Evolutionary conservation across 1,140 invertebrate genomes (phyloP), one percentile per base, ranked within the genome.

Genomic region (Psix sp.): DNA sequence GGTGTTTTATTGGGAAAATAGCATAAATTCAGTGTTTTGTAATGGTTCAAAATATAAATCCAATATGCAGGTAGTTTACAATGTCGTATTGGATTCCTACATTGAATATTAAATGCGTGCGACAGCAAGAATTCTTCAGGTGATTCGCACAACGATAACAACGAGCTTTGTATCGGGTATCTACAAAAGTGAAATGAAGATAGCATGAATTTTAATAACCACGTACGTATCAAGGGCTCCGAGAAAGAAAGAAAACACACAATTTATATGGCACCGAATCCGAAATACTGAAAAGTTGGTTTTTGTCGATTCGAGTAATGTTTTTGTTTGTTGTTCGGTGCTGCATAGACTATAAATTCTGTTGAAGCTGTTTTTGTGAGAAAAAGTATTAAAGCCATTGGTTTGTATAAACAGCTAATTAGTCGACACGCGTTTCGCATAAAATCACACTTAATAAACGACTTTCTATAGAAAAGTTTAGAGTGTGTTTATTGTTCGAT

Each of bases 101-200:
- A n/a, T 9, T 54, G 66, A 71, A 71, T 71, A 63, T 49, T 51
- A 71, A 71, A 48, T 49, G 57, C 43, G 20, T 24, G 42, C 60
- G 39, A 31, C 59, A 63, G 43, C 48, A 38, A 63, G 57, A 71
- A 70, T 70, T 62, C 56, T 35, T 42, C 16, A 9, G 11, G 20
- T 42, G 57, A 63, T 63, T 71, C 59, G 67, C 57, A 60, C 59
- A 59, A 11, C 38, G 51, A 65, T 65, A 65, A 36, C n/a, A 11
- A 13, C 14, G 18, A 43, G 45, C 16, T 49, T 26, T 49, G 42
- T 31, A 38, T 56, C 45, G 67, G 48, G 35, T 71, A 57, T 63
- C 57, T 49, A 38, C 36, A 71, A 63, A 71, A 62, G 36, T 65
- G 35, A 52, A 65, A 70, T 62, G 57, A 42, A 18, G 45, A 63